phyloP scores from a whole-genome alignment of 1,140 invertebrate genomes.

The Drosophila micromelanica region DNA sequence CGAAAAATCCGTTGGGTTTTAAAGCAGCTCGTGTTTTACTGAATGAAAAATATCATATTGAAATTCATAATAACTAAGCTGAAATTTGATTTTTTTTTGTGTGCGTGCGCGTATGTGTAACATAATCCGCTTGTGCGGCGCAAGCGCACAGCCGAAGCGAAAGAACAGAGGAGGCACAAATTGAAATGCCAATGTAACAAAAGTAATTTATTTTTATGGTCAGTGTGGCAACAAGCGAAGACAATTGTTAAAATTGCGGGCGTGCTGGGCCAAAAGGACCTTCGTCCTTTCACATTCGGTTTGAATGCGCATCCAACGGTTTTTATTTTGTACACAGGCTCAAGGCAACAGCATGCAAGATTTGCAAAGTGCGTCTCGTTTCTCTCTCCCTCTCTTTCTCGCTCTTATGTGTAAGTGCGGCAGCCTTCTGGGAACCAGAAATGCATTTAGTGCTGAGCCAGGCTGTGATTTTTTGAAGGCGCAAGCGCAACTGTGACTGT shows the following conservation, averaged over 20 bases:
- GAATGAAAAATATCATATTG: slow-evolving; percentile 40
- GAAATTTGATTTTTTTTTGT: slow-evolving; percentile 23
- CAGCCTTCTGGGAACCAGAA: slow-evolving; percentile 56
- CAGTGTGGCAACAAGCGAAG: slow-evolving; percentile 30
- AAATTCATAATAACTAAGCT: slow-evolving; percentile 35
- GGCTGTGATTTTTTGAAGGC: slow-evolving; percentile 4
- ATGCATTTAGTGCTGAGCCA: slow-evolving; percentile 41
- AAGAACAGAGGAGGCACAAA: slow-evolving; percentile 51
- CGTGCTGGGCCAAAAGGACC: slow-evolving; percentile 58
- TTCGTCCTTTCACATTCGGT: slow-evolving; percentile 25
- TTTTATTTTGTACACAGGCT: slow-evolving; percentile 78
- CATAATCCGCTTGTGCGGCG: slow-evolving; percentile 41
- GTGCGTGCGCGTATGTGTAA: slow-evolving; percentile 30
- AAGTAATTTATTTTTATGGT: slow-evolving; percentile 76
- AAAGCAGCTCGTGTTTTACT: slow-evolving; percentile 17
- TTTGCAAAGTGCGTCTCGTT: slow-evolving; percentile 58
- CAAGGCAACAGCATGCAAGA: slow-evolving; percentile 27
- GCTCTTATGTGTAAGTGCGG: slow-evolving; percentile 13
- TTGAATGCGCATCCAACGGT: slow-evolving; percentile 58
- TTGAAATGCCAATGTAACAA: slow-evolving; percentile 79
- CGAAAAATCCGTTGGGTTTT: slow-evolving; percentile 32
- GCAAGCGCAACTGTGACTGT: background rate
- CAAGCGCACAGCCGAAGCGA: slow-evolving; percentile 43
- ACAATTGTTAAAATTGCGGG: slow-evolving; percentile 67
- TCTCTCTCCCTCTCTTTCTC: background rate